Evolutionary conservation across 1,140 invertebrate species (phyloP).

Genomic region (Hetaerina americana): DNA sequence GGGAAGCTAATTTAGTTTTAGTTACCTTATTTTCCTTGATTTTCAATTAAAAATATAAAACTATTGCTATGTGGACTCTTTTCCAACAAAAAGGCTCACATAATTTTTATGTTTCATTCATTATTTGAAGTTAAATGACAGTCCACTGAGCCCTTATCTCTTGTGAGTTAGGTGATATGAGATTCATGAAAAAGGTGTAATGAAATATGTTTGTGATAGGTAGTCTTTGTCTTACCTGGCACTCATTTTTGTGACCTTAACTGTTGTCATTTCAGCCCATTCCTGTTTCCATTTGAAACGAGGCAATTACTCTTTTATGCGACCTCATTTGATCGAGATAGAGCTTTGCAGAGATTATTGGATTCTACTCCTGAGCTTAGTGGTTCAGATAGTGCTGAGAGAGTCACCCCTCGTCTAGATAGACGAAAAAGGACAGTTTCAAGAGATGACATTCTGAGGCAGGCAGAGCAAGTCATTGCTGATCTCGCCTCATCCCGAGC

Average conservation of each 20-base stretch:
- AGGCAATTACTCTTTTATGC: slow-evolving; percentile 91
- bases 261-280: too few species aligned
- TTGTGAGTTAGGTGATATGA: background rate
- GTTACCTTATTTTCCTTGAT: too few species aligned
- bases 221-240: too few species aligned
- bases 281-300: slow-evolving; percentile 93
- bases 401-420: slow-evolving; percentile 86
- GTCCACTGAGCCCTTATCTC: background rate
- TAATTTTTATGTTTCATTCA: too few species aligned
- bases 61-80: too few species aligned
- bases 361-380: slow-evolving; percentile 75
- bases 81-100: too few species aligned
- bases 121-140: background rate
- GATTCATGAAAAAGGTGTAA: background rate
- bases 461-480: slow-evolving; percentile 90
- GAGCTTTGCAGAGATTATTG: slow-evolving; percentile 81
- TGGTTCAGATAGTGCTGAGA: slow-evolving; percentile 57
- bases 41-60: too few species aligned
- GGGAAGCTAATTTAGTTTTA: too few species aligned
- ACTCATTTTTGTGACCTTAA: too few species aligned
- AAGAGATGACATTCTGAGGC: slow-evolving; percentile 82
- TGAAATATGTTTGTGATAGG: too few species aligned
- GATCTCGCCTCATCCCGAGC: slow-evolving; percentile 87
- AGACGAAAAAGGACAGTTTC: slow-evolving; percentile 84
- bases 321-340: slow-evolving; percentile 89